phyloP scores from a whole-genome alignment of 2,113 vertebrate genomes.

The Trichechus manatus region DNA sequence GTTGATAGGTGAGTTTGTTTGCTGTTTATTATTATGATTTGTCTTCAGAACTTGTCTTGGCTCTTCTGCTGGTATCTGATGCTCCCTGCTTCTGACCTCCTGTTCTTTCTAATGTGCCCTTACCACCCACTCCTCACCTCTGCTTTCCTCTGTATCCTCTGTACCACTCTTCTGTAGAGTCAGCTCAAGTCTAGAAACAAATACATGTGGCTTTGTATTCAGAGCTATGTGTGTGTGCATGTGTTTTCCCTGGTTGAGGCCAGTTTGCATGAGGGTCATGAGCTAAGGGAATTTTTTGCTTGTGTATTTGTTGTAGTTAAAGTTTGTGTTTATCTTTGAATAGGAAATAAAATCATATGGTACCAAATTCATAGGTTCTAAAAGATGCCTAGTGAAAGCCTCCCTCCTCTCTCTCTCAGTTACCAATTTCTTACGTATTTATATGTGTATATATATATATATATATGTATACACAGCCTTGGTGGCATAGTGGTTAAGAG shows the following conservation, averaged over 20 bases:
- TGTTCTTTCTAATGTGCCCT: neutral
- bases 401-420: neutral
- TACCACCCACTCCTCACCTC: too few relatives aligned
- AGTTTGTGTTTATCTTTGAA: constrained; percentile 7
- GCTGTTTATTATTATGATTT: neutral
- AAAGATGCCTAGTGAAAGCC: constrained; percentile 18
- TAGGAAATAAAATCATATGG: neutral
- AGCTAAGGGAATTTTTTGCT: neutral
- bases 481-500: too few relatives aligned
- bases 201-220: neutral
- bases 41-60: neutral
- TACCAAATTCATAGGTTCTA: neutral
- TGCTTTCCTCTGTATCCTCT: neutral
- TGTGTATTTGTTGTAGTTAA: constrained; percentile 36
- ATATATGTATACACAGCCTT: neutral
- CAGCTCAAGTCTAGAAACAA: neutral
- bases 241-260: neutral
- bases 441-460: neutral
- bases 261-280: neutral
- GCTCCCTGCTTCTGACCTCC: neutral
- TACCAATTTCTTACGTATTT: neutral
- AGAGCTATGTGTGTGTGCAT: neutral
- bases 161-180: neutral
- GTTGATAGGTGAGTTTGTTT: constrained; percentile 92
- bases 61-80: neutral